Conservation (phyloP, 2,797 vertebrate species). For the Spinus pinus region DNA sequence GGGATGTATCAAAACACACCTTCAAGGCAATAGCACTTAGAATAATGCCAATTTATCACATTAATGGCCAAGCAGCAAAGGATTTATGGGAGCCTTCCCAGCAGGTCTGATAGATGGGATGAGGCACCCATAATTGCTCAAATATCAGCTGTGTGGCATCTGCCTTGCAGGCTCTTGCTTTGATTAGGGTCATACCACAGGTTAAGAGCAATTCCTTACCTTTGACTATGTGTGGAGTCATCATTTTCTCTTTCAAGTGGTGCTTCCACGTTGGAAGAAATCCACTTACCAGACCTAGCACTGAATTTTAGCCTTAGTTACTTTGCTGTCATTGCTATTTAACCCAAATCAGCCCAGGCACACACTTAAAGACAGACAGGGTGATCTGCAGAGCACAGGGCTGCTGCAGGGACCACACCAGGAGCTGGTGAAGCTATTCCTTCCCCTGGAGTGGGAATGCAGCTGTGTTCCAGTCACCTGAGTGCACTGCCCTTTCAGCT, state of each 20-base stretch:
- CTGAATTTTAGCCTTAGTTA: background rate
- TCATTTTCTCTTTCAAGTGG: background rate
- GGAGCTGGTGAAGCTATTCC: background rate
- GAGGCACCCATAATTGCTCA: background rate
- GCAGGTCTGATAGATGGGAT: background rate
- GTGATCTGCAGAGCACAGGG: background rate
- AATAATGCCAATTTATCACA: background rate
- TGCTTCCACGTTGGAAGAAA: background rate
- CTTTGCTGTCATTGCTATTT: background rate
- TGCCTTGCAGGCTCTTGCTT: background rate
- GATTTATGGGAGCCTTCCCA: background rate
- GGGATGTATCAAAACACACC: background rate
- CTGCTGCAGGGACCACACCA: background rate
- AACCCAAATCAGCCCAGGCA: background rate
- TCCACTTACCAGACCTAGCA: background rate
- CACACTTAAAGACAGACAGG: background rate
- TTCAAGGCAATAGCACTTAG: background rate
- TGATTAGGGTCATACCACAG: background rate
- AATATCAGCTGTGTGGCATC: background rate
- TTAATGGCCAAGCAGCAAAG: background rate
- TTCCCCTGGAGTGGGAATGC: background rate
- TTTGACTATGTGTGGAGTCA: background rate
- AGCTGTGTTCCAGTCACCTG: background rate
- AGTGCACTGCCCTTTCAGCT: background rate
- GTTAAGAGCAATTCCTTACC: background rate